phyloP scores from a whole-genome alignment of 2,888 invertebrate genomes.

The Drosophila incognita region DNA sequence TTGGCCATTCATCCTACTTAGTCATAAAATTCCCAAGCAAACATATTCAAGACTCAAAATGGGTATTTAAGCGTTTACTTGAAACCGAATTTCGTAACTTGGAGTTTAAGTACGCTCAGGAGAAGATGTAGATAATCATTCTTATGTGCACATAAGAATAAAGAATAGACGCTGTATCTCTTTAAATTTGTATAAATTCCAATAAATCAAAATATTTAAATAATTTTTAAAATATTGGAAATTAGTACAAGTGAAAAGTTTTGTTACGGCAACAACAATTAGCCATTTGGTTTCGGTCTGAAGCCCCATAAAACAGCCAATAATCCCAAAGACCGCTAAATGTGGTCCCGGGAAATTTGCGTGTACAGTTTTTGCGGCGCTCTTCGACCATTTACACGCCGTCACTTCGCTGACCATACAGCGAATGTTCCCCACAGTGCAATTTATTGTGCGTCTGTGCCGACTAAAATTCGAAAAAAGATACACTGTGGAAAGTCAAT shows the following conservation, averaged over 20 bases:
- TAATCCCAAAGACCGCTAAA: conserved; percentile 54
- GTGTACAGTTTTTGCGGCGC: conserved; percentile 54
- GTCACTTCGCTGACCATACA: conserved; percentile 52
- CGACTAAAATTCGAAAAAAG: conserved; percentile 40
- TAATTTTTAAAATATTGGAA: neutral
- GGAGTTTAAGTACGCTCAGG: conserved; percentile 11
- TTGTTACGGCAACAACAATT: conserved; percentile 18
- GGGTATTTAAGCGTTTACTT: neutral
- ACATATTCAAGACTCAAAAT: conserved; percentile 13
- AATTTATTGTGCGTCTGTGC: conserved; percentile 69
- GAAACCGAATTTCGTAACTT: conserved; percentile 11
- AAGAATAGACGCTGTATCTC: neutral
- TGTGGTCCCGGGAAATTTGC: conserved; percentile 28
- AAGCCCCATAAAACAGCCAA: conserved; percentile 42
- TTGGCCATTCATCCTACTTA: neutral
- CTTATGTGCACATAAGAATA: neutral
- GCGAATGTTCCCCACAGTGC: conserved; percentile 62
- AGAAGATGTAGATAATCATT: neutral
- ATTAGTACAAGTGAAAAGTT: neutral
- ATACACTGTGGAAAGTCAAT: conserved; percentile 12
- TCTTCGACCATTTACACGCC: conserved; percentile 69
- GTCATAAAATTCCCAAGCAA: conserved; percentile 24
- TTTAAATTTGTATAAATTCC: neutral
- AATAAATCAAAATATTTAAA: neutral
- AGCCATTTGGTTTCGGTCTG: conserved; percentile 25